Evolutionary conservation across 2,797 vertebrate species (phyloP), one percentile per base, ranked within the genome.

Genomic region (Sebastes hubbsi): DNA sequence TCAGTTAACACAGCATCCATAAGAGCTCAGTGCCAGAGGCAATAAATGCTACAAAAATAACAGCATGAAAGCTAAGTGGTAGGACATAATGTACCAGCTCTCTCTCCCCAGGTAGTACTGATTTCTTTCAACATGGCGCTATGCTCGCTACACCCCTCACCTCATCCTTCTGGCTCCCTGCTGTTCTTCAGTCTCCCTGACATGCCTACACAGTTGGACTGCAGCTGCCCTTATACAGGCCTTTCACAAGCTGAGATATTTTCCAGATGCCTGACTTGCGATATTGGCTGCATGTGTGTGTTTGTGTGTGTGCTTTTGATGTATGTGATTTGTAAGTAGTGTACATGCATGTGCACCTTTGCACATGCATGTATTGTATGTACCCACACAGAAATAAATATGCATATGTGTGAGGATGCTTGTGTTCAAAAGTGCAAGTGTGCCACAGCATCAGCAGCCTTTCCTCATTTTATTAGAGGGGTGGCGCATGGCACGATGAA

Each of bases 181-280:
- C 92, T 93, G 89, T 63, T 92, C 87, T 82, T 84, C 76, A 79
- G 80, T 83, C 88, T 87, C 86, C 74, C 73, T 71, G 81, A 87
- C 87, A 91, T 91, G 85, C 86, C 89, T 86, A 84, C 89, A 84
- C 91, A 87, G 88, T 90, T 88, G 84, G 90, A 92, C 89, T 86
- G 80, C 80, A 68, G 89, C 85, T 85, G 71, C 86, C 86, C 88
- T 87, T 69, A 82, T 59, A 63, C 78, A 58, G 80, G 71, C 83
- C 81, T 90, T 86, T 88, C 78, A 83, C 73, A 52, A 54, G 58
- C 80, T 80, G 74, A 72, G 82, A 93, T 82, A 82, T 90, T 87
- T 93, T 94, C 90, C 93, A 94, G 92, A 92, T 93, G 92, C 81
- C 83, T 89, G 88, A 75, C 72, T 92, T 55, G 25, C 55, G 32